Percentiles rank a stretch among this genome's conserved stretches.
phyloP scores from a whole-genome alignment of 2,888 invertebrate species.

The Drosophila pseudotalamancana region DNA sequence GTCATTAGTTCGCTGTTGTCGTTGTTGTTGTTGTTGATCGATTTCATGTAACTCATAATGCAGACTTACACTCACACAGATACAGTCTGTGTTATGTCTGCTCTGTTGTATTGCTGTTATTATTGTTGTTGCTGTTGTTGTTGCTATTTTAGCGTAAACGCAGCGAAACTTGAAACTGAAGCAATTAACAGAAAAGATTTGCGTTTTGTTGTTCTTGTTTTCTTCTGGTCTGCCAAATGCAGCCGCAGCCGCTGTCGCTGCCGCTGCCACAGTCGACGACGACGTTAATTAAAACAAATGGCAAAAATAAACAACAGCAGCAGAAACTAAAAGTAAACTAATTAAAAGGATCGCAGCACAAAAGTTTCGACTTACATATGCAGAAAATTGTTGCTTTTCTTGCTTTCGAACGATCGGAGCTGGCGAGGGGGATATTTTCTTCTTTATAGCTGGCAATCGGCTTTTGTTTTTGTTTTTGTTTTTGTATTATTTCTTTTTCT shows the following conservation, averaged over 20 bases:
- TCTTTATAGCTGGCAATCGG: conserved; percentile 12
- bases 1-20: not conserved
- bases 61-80: not conserved
- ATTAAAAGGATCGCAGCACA: conserved; percentile 67
- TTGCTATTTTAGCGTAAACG: conserved; percentile 29
- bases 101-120: conserved; percentile 2
- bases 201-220: conserved; percentile 46
- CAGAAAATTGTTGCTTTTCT: conserved; percentile 60
- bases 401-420: conserved; percentile 21
- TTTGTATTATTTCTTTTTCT: conserved; percentile 1
- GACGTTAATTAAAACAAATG: conserved; percentile 71
- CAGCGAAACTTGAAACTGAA: conserved; percentile 52
- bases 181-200: conserved; percentile 60
- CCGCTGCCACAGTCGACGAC: conserved; percentile 15
- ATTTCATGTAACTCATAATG: conserved; percentile 18
- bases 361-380: conserved; percentile 71
- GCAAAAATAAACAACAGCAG: conserved; percentile 64
- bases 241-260: conserved; percentile 11
- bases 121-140: conserved; percentile 5
- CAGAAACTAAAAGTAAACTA: conserved; percentile 66
- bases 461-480: not conserved
- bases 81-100: not conserved
- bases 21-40: conserved; percentile 15
- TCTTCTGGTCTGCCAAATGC: conserved; percentile 47
- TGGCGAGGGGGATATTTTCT: conserved; percentile 17